phyloP scores from a whole-genome alignment of 2,888 invertebrate species.

The Acanthosepion lycidas region DNA sequence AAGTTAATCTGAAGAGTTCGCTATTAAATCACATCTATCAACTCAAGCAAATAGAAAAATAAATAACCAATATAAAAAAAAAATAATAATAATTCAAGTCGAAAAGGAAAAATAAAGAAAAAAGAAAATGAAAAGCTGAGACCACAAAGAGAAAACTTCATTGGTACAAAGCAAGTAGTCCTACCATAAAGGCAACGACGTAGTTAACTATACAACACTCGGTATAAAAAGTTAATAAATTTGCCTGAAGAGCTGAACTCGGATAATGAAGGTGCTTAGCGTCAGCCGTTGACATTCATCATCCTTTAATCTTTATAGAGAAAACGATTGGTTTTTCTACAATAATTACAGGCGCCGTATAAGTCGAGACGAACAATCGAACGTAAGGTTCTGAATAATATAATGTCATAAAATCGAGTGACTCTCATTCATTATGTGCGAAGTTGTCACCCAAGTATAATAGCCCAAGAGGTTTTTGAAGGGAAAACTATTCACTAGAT shows the following conservation, averaged over 20 bases:
- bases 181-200: neutral
- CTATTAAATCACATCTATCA: too few species aligned
- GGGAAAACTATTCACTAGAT: neutral
- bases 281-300: neutral
- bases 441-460: neutral
- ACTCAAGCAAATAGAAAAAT: too few species aligned
- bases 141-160: neutral
- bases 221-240: neutral
- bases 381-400: neutral
- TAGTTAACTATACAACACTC: neutral
- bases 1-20: too few species aligned
- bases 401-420: constrained; percentile 2
- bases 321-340: neutral
- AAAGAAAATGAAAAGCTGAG: too few species aligned
- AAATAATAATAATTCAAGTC: too few species aligned
- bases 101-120: too few species aligned
- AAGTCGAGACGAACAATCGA: neutral
- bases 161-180: neutral
- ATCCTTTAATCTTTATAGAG: neutral
- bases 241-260: neutral
- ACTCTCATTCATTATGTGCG: neutral
- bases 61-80: too few species aligned
- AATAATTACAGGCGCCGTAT: neutral
- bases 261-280: constrained; percentile 18
- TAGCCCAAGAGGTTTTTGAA: neutral